Conservation (phyloP, 2,797 vertebrate genomes). For the Enteromius argenteus region DNA sequence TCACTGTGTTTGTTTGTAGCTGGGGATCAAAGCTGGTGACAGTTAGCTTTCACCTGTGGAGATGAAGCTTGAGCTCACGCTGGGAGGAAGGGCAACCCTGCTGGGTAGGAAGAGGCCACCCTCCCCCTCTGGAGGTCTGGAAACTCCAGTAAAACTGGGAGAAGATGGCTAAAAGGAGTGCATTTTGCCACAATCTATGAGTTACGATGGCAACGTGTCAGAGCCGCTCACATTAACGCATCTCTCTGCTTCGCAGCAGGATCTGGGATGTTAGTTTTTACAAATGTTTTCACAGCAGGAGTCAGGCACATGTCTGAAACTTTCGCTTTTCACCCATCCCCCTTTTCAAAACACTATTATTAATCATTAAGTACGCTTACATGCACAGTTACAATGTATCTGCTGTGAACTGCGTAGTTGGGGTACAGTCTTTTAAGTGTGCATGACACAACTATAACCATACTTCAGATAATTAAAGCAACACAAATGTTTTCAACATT, state of each 20-base stretch:
- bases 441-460: not conserved
- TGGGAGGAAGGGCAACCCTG: slow-evolving; percentile 76
- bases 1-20: slow-evolving; percentile 68
- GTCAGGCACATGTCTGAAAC: slow-evolving; percentile 57
- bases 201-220: slow-evolving; percentile 74
- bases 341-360: not conserved
- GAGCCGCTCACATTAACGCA: slow-evolving; percentile 72
- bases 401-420: not conserved
- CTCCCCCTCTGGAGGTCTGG: slow-evolving; percentile 68
- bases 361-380: too few species aligned
- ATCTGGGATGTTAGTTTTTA: slow-evolving; percentile 81
- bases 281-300: slow-evolving; percentile 67
- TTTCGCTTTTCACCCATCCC: slow-evolving; percentile 32
- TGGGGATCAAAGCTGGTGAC: slow-evolving; percentile 85
- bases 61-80: slow-evolving; percentile 77
- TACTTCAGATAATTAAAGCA: not conserved
- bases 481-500: not conserved
- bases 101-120: slow-evolving; percentile 74
- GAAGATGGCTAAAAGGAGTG: slow-evolving; percentile 70
- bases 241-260: slow-evolving; percentile 67
- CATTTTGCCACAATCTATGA: slow-evolving; percentile 78
- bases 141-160: slow-evolving; percentile 68
- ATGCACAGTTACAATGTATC: not conserved
- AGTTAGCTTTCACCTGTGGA: slow-evolving; percentile 85
- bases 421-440: not conserved